These are phyloP conservation scores for Phymastichus coffea DNA, from an alignment of 1,140 invertebrate species.

Conservation along the genomic window DNA sequence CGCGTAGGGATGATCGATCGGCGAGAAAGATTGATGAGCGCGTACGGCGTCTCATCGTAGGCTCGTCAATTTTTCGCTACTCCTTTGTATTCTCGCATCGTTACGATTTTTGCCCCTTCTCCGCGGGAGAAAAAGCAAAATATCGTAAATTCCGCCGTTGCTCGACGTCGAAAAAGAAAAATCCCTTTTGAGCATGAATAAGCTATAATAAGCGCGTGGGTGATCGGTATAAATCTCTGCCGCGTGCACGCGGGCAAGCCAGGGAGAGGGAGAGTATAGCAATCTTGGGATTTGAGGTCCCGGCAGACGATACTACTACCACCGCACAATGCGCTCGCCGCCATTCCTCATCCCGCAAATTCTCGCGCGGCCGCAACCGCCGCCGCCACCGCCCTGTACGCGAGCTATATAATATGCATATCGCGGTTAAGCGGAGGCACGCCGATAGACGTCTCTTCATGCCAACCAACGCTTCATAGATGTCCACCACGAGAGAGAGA, in stretches of 20 bases:
- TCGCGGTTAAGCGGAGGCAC: too few relatives aligned
- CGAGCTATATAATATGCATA: slow-evolving; percentile 1
- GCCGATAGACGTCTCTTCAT: too few relatives aligned
- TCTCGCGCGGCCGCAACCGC: too few relatives aligned
- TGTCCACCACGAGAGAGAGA: slow-evolving; percentile 10
- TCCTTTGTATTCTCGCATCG: too few relatives aligned
- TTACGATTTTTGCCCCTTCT: too few relatives aligned
- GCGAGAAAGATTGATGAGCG: slow-evolving; percentile 12
- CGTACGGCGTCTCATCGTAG: background rate
- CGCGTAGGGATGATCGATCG: slow-evolving; percentile 24
- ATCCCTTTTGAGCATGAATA: too few relatives aligned
- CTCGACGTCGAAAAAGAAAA: too few relatives aligned
- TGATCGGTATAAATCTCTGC: too few relatives aligned
- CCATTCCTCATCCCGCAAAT: slow-evolving; percentile 5
- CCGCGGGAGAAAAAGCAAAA: background rate
- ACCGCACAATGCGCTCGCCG: background rate
- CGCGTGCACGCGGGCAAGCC: too few relatives aligned
- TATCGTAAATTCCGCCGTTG: too few relatives aligned
- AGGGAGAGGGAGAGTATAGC: background rate
- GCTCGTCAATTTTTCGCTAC: slow-evolving; percentile 7
- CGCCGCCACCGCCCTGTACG: background rate
- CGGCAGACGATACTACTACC: background rate
- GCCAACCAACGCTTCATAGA: slow-evolving; percentile 12
- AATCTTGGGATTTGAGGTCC: background rate
- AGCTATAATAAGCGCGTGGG: too few relatives aligned